Conservation (phyloP, 2,888 invertebrate species). For the Nysson spinosus region DNA sequence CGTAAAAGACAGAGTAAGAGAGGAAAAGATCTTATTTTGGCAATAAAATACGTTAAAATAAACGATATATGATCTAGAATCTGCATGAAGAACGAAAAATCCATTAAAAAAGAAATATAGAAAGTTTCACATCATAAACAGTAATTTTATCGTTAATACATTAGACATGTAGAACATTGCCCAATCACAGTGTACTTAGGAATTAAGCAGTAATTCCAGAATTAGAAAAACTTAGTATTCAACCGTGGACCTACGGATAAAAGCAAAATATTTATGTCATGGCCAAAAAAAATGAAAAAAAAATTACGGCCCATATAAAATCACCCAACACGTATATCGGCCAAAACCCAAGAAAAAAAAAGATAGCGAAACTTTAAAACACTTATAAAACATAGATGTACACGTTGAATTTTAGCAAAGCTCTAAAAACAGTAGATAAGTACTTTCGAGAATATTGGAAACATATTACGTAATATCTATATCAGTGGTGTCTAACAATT, state of each 20-base stretch:
- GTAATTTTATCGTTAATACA: constrained; percentile 18
- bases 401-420: constrained; percentile 71
- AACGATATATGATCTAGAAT: constrained; percentile 31
- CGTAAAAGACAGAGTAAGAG: constrained; percentile 49
- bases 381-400: constrained; percentile 47
- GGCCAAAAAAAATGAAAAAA: constrained; percentile 44
- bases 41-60: constrained; percentile 53
- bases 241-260: constrained; percentile 27
- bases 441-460: constrained; percentile 76
- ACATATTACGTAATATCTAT: constrained; percentile 73
- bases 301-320: constrained; percentile 58
- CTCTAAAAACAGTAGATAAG: constrained; percentile 76
- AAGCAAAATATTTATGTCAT: constrained; percentile 51
- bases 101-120: constrained; percentile 37
- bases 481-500: constrained; percentile 71
- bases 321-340: constrained; percentile 54
- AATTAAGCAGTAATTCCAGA: constrained; percentile 14
- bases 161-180: too few species aligned
- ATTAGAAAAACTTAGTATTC: constrained; percentile 17
- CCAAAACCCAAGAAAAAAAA: constrained; percentile 32
- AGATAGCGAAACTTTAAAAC: constrained; percentile 49
- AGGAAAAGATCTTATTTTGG: too few species aligned
- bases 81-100: constrained; percentile 30
- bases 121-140: constrained; percentile 26
- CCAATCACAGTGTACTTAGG: too few species aligned